These are phyloP conservation scores for Crocallis elinguaria DNA, from an alignment of 2,888 invertebrate genomes.

Conservation along the genomic window DNA sequence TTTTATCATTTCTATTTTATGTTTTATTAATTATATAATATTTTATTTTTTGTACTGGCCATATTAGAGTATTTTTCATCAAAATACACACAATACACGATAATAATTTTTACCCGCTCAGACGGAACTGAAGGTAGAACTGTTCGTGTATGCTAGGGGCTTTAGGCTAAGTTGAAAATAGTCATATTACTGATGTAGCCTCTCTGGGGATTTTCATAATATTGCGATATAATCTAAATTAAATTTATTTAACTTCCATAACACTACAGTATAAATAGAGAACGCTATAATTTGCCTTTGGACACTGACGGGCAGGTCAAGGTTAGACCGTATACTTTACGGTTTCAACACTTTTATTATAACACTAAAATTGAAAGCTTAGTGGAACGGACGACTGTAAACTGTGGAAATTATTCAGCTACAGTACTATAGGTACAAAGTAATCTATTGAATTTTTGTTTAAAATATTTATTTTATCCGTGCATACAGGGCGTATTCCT, in stretches of 20 bases:
- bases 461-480: no score
- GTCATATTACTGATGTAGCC: neutral
- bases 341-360: conserved; percentile 14
- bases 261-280: neutral
- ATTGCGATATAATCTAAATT: conserved; percentile 11
- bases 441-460: no score
- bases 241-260: conserved; percentile 20
- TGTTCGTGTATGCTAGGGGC: neutral
- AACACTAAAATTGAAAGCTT: conserved; percentile 5
- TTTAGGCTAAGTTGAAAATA: neutral
- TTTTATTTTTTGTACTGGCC: no score
- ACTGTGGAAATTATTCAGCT: no score
- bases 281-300: conserved; percentile 2
- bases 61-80: no score
- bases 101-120: no score
- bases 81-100: no score
- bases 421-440: no score
- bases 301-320: conserved; percentile 19
- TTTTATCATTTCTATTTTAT: no score
- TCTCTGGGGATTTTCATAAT: neutral
- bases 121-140: no score
- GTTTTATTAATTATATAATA: no score
- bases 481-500: no score
- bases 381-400: neutral
- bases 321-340: conserved; percentile 13